Conservation (phyloP, 1,140 invertebrate species). For the Papilio helenus region DNA sequence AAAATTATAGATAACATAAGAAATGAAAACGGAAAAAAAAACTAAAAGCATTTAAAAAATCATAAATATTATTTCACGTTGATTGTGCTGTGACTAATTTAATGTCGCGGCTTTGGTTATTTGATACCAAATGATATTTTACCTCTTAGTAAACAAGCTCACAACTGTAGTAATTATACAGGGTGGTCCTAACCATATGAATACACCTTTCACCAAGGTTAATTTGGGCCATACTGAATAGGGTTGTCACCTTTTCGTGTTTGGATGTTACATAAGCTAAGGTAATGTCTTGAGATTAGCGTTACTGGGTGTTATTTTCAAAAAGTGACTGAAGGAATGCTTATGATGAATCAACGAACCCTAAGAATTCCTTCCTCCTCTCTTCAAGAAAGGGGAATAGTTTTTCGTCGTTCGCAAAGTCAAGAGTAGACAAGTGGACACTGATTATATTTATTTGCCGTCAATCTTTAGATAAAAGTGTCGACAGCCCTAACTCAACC, state of each 20-base stretch:
- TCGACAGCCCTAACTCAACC: not conserved
- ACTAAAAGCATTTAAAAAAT: not conserved
- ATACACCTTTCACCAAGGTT: constrained; percentile 13
- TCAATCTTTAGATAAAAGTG: not conserved
- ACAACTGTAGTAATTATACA: not conserved
- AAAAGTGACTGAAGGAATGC: no score
- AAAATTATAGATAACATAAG: no score
- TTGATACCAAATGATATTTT: not conserved
- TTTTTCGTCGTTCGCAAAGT: no score
- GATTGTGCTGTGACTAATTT: not conserved
- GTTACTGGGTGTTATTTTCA: no score
- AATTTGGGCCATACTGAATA: constrained; percentile 5
- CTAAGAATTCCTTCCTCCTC: no score
- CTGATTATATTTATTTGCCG: not conserved
- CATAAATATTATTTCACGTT: not conserved
- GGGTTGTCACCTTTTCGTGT: not conserved
- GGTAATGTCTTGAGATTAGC: no score
- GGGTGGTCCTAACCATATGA: not conserved
- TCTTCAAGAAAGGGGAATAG: no score
- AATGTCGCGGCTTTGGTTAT: not conserved
- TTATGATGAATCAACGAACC: no score
- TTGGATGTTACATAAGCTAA: no score
- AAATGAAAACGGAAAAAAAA: not conserved
- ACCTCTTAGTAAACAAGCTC: not conserved
- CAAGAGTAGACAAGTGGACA: not conserved